Percentiles rank a stretch among this genome's conserved stretches.
Evolutionary conservation across 1,140 invertebrate genomes (phyloP).

Genomic region (Apis dorsata): DNA sequence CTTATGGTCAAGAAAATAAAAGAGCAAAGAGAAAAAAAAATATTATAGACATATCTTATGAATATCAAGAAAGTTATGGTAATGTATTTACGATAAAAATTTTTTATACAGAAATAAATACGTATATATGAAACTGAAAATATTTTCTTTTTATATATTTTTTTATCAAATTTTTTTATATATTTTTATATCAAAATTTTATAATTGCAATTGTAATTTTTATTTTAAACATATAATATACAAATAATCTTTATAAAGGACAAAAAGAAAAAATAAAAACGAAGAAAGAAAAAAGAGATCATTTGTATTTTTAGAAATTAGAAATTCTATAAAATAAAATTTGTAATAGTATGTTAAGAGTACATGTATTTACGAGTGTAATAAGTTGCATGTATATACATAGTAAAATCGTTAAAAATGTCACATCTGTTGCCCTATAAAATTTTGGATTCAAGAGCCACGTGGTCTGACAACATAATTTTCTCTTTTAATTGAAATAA

Average conservation of each 20-base stretch:
- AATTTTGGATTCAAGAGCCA: not conserved
- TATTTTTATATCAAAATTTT: too few species aligned
- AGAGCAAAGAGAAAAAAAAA: too few species aligned
- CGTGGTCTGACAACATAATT: not conserved
- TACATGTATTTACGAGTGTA: not conserved
- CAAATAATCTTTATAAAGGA: too few species aligned
- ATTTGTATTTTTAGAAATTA: not conserved
- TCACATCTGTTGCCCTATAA: not conserved
- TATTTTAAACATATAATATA: too few species aligned
- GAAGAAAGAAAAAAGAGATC: too few species aligned
- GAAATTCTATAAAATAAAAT: not conserved
- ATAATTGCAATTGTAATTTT: too few species aligned
- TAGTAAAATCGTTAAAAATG: not conserved
- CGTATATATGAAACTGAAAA: too few species aligned
- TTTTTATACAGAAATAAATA: not conserved
- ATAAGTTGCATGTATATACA: slow-evolving; percentile 3
- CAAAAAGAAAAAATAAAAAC: not conserved
- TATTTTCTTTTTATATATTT: too few species aligned
- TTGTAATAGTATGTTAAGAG: not conserved
- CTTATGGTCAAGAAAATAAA: too few species aligned
- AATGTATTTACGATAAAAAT: not conserved
- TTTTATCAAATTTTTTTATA: too few species aligned
- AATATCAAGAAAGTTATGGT: not conserved
- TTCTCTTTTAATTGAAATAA: not conserved
- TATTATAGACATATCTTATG: too few species aligned